phyloP scores from a whole-genome alignment of 2,113 vertebrate species.

The Antechinus stuartii region DNA sequence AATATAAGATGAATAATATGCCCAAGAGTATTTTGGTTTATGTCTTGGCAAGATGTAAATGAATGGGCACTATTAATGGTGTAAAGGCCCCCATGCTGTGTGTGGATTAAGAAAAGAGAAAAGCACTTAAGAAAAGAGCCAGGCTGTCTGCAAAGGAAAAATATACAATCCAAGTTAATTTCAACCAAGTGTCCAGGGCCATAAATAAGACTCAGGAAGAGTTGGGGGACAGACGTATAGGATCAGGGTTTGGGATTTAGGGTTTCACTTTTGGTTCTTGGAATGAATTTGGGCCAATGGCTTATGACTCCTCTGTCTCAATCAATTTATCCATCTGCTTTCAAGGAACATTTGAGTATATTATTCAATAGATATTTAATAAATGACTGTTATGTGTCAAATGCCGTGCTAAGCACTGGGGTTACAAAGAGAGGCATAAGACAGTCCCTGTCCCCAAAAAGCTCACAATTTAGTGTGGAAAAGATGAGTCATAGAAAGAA shows the following conservation, averaged over 20 bases:
- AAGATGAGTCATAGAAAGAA: neutral
- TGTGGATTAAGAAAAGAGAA: constrained; percentile 47
- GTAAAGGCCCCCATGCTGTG: neutral
- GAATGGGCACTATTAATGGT: neutral
- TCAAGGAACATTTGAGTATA: neutral
- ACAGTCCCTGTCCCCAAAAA: neutral
- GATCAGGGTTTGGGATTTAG: neutral
- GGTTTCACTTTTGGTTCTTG: neutral
- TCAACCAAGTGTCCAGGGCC: constrained; percentile 12
- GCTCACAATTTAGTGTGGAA: neutral
- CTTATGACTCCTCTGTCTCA: neutral
- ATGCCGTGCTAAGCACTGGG: neutral
- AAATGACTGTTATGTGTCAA: neutral
- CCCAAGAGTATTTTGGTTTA: neutral
- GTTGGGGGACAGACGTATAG: neutral
- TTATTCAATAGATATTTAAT: neutral
- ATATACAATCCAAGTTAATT: constrained; percentile 47
- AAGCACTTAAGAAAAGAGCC: constrained; percentile 32
- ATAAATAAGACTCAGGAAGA: constrained; percentile 34
- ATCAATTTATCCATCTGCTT: neutral
- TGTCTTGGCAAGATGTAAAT: constrained; percentile 21
- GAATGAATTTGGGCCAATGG: neutral
- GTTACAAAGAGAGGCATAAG: neutral
- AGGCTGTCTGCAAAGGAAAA: constrained; percentile 31
- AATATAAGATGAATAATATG: neutral